phyloP scores from a whole-genome alignment of 2,113 vertebrate genomes.

The Mastomys coucha region DNA sequence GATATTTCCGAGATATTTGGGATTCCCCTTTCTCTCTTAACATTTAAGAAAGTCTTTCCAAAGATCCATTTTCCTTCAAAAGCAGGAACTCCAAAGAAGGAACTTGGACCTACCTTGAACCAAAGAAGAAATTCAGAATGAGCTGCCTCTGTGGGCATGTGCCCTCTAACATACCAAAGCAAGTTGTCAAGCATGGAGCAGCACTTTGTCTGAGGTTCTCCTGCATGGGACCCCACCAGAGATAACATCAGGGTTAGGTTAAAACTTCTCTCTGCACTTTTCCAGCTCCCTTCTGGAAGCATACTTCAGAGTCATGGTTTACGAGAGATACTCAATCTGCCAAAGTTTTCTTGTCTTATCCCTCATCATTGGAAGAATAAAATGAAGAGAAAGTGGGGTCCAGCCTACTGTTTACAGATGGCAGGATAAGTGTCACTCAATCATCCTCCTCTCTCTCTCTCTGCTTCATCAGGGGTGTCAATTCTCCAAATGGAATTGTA shows the following conservation, averaged over 20 bases:
- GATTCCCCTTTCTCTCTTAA: background rate
- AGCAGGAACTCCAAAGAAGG: background rate
- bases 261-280: background rate
- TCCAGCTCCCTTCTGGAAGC: background rate
- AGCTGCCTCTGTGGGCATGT: background rate
- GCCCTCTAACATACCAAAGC: background rate
- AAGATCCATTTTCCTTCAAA: background rate
- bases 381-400: background rate
- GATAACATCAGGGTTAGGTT: background rate
- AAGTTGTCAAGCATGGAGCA: background rate
- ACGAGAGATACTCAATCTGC: background rate
- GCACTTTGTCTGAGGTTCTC: background rate
- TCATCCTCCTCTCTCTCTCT: background rate
- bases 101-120: background rate
- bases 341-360: background rate
- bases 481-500: background rate
- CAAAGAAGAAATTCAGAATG: background rate
- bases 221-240: background rate
- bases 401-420: background rate
- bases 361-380: background rate
- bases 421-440: background rate
- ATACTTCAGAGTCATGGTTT: background rate
- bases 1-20: background rate
- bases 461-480: background rate
- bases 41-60: background rate